These are phyloP conservation scores for Corythaixoides concolor DNA, from an alignment of 2,113 vertebrate genomes.

Conservation along the genomic window DNA sequence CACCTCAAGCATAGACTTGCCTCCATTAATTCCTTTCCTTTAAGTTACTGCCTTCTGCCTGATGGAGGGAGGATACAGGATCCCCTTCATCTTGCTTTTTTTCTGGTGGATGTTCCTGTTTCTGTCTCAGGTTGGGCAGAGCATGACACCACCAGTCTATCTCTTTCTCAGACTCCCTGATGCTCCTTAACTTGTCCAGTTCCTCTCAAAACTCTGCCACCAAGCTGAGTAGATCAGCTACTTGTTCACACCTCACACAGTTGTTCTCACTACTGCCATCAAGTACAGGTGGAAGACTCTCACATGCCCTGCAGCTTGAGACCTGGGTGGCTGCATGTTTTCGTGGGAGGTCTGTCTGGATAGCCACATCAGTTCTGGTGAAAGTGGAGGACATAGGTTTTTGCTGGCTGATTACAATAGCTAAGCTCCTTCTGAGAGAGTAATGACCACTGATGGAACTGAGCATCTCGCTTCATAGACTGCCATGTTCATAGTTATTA, in stretches of 20 bases:
- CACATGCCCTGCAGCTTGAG: neutral
- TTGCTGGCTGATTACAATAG: neutral
- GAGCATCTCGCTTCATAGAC: accelerated
- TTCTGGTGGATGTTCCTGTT: neutral
- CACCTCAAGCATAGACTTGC: neutral
- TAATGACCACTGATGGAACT: neutral
- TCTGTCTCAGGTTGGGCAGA: neutral
- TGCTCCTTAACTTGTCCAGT: neutral
- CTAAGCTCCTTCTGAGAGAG: neutral
- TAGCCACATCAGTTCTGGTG: neutral
- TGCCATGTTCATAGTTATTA: neutral
- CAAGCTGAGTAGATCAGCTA: neutral
- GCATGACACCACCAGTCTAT: neutral
- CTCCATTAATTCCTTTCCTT: neutral
- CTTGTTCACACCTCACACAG: neutral
- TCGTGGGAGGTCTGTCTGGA: neutral
- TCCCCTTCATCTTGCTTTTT: neutral
- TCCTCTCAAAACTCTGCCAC: neutral
- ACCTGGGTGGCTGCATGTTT: neutral
- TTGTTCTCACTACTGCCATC: neutral
- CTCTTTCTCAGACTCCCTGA: neutral
- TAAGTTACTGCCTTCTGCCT: neutral
- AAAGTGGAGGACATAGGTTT: neutral
- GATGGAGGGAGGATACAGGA: neutral
- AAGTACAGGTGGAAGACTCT: neutral